phyloP scores from a whole-genome alignment of 2,797 vertebrate species.

The Myiothlypis coronata region DNA sequence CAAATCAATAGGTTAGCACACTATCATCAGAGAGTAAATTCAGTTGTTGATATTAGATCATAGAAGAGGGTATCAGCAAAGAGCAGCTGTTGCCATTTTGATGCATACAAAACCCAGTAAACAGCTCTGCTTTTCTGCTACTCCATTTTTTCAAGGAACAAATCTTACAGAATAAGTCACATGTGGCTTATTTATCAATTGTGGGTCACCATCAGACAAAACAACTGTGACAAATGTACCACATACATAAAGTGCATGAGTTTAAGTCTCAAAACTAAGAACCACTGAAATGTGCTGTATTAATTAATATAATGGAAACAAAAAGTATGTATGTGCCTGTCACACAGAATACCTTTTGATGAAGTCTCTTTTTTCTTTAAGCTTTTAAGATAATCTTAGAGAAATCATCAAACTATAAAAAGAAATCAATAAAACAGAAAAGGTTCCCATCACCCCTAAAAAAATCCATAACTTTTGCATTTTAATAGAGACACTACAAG shows the following conservation, averaged over 20 bases:
- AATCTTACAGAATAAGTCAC: not conserved
- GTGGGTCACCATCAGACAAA: not conserved
- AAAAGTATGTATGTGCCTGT: constrained; percentile 45
- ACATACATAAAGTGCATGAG: not conserved
- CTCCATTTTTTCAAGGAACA: not conserved
- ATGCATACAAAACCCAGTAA: not conserved
- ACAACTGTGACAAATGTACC: not conserved
- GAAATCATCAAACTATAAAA: constrained; percentile 84
- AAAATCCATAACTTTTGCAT: constrained; percentile 81
- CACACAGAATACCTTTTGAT: constrained; percentile 75
- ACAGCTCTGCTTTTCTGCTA: not conserved
- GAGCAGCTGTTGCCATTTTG: not conserved
- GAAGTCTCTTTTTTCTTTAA: constrained; percentile 74
- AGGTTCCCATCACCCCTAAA: constrained; percentile 75
- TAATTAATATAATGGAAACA: constrained; percentile 38
- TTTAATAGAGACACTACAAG: constrained; percentile 79
- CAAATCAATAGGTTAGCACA: constrained; percentile 66
- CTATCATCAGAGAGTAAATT: constrained; percentile 9
- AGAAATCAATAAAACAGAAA: constrained; percentile 80
- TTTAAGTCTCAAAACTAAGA: not conserved
- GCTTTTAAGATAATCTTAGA: constrained; percentile 82
- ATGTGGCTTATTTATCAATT: not conserved
- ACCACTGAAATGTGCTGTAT: not conserved
- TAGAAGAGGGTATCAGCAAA: not conserved
- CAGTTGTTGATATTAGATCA: not conserved